Evolutionary conservation across 2,113 vertebrate species (phyloP), one percentile per base, ranked within the genome.

Genomic region (Rostratula benghalensis): DNA sequence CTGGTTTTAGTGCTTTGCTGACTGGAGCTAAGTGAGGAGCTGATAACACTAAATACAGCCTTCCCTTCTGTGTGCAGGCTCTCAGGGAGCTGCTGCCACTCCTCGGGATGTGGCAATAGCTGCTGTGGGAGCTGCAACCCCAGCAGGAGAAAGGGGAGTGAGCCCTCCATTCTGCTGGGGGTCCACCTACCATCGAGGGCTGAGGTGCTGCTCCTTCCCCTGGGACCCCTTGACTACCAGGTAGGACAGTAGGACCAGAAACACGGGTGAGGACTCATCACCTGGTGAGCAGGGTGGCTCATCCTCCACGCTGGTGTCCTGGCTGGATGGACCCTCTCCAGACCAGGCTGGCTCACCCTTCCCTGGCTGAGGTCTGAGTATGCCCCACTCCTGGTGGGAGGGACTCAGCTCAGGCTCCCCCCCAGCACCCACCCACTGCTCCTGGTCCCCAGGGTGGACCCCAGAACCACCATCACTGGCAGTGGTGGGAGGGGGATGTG

Each of bases 401-500:
- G 24, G 24, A 39, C 22, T 35, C 51, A 79, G 51, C 33, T 57
- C 35, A 23, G 35, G 35, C 14, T 37, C 35, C 12, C 70, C 53
- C 61, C 12, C 57, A 37, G 59, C 51, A 53, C 45, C 51, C 37
- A 4, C 24, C 53, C 60, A 13, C n/a, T 11, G 82, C 64, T 89
- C 73, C 74, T 77, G 25, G 80, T 74, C 82, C 25, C 13, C 31
- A 76, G 94, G 81, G 75, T 53, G 6, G 45, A 89, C 80, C 89
- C 82, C 91, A 94, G 57, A 33, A 2, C 33, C 17, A 23, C 24
- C 13, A 59, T 93, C 25, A 43, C 75, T 83, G 81, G 65, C 11
- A 51, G 94, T 92, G 83, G 87, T 90, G 83, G 94, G 70, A 94
- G 84, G 82, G 85, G 86, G 95, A 74, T 91, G 82, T 79, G 89